Percentiles rank a stretch among this genome's conserved stretches.
phyloP scores from a whole-genome alignment of 2,113 vertebrate species.

The Epinephelus cyanopodus region DNA sequence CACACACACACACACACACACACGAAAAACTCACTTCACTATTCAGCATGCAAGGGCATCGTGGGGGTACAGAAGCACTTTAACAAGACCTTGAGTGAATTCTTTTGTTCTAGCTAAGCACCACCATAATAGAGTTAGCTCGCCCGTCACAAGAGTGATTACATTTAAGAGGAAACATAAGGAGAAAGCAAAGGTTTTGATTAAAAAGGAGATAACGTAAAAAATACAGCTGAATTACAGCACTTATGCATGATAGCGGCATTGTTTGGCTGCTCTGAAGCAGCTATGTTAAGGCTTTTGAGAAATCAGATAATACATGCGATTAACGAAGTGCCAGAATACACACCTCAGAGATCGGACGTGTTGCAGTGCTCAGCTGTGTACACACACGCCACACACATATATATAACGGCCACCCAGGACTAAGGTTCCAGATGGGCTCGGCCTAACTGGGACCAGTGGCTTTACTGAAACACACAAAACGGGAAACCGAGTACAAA shows the following conservation, averaged over 20 bases:
- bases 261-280: constrained; percentile 22
- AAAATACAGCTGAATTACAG: constrained; percentile 50
- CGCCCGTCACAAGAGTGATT: constrained; percentile 59
- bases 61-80: constrained; percentile 64
- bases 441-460: constrained; percentile 59
- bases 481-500: constrained; percentile 54
- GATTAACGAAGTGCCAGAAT: constrained; percentile 50
- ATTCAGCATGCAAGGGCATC: constrained; percentile 53
- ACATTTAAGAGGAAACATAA: constrained; percentile 67
- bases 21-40: constrained; percentile 23
- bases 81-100: constrained; percentile 67
- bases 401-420: constrained; percentile 65
- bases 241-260: constrained; percentile 24
- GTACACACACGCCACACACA: constrained; percentile 53
- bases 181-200: constrained; percentile 65
- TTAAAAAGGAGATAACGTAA: constrained; percentile 52
- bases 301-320: constrained; percentile 60
- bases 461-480: constrained; percentile 57
- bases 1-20: not conserved
- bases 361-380: constrained; percentile 70
- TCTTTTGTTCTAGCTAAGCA: constrained; percentile 71
- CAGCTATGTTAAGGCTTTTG: constrained; percentile 45
- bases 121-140: constrained; percentile 62
- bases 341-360: constrained; percentile 42
- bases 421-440: constrained; percentile 72